Conservation (phyloP, 1,140 invertebrate species). For the Penaeus indicus region DNA sequence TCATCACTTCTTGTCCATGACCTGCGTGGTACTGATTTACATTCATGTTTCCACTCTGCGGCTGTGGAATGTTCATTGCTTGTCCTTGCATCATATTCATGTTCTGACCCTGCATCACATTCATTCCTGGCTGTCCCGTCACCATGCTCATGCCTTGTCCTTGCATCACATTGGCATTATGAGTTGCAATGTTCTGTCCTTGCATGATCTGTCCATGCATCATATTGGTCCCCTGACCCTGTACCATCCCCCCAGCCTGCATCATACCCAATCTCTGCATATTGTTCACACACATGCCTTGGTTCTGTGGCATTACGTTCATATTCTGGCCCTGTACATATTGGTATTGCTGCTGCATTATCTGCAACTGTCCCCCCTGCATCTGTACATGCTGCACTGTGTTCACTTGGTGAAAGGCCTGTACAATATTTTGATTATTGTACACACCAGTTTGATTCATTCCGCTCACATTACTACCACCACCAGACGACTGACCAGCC, state of each 20-base stretch:
- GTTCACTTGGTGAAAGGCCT: slow-evolving; percentile 59
- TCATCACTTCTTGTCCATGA: slow-evolving; percentile 49
- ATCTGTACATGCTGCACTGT: slow-evolving; percentile 60
- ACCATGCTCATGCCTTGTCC: slow-evolving; percentile 52
- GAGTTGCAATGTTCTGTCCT: slow-evolving; percentile 48
- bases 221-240: slow-evolving; percentile 54
- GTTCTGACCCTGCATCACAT: slow-evolving; percentile 46
- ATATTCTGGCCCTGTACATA: slow-evolving; percentile 56
- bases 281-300: slow-evolving; percentile 49
- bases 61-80: slow-evolving; percentile 45
- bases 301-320: slow-evolving; percentile 49
- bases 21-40: slow-evolving; percentile 49
- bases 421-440: slow-evolving; percentile 61
- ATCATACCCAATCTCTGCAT: slow-evolving; percentile 43
- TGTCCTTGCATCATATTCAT: slow-evolving; percentile 52
- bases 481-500: slow-evolving; percentile 52
- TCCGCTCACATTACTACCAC: slow-evolving; percentile 46
- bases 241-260: slow-evolving; percentile 51
- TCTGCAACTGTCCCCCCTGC: slow-evolving; percentile 58
- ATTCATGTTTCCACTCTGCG: slow-evolving; percentile 49
- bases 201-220: slow-evolving; percentile 58
- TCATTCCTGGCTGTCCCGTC: slow-evolving; percentile 47
- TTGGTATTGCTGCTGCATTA: slow-evolving; percentile 58
- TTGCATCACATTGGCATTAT: slow-evolving; percentile 53
- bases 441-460: slow-evolving; percentile 52